Conservation (phyloP, 2,113 vertebrate species). For the Beaufortia kweichowensis region DNA sequence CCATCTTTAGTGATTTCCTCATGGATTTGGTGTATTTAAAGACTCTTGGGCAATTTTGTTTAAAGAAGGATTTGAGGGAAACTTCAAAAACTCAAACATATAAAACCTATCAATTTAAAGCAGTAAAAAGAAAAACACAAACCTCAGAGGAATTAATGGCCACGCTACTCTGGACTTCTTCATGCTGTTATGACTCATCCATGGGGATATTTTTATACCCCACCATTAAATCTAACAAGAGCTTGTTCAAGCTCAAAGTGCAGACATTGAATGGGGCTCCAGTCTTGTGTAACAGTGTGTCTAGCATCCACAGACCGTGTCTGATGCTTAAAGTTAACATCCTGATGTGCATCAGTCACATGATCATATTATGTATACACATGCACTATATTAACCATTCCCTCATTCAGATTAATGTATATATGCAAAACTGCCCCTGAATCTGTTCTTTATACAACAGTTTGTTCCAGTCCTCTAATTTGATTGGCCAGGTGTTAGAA, state of each 20-base stretch:
- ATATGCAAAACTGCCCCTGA: too few species aligned
- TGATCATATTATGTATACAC: too few species aligned
- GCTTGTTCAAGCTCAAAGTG: not conserved
- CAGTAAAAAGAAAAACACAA: not conserved
- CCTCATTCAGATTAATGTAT: too few species aligned
- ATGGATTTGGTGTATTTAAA: not conserved
- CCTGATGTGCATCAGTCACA: too few species aligned
- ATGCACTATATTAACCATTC: too few species aligned
- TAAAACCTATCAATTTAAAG: conserved; percentile 1
- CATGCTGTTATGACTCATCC: not conserved
- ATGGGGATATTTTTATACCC: conserved; percentile 24
- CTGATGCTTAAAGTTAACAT: too few species aligned
- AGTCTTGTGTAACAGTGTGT: conserved; percentile 13
- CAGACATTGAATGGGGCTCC: not conserved
- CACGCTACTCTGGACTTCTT: not conserved
- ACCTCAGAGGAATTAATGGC: conserved; percentile 10
- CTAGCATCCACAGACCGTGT: not conserved
- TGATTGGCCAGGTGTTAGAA: too few species aligned
- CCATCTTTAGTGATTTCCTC: not conserved
- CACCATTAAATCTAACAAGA: conserved; percentile 7
- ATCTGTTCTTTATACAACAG: too few species aligned
- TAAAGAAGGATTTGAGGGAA: not conserved
- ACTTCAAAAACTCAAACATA: not conserved
- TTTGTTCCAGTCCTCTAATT: too few species aligned
- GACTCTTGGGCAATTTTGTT: not conserved